Conservation (phyloP, 2,113 vertebrate species). For the Sinocyclocheilus anophthalmus region DNA sequence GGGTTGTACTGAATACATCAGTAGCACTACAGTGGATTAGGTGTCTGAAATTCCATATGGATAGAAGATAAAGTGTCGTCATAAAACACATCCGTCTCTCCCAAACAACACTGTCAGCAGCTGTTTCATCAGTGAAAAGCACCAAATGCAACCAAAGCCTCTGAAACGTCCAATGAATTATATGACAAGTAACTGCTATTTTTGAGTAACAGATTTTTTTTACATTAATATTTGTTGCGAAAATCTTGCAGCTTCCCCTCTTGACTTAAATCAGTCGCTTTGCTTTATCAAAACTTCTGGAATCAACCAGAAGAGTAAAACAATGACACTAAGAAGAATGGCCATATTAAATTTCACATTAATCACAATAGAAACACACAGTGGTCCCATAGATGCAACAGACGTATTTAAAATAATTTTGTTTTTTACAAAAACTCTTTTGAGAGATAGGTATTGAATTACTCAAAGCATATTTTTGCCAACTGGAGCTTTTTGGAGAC, state of each 20-base stretch:
- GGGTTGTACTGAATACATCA: slow-evolving; percentile 58
- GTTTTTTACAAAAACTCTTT: slow-evolving; percentile 27
- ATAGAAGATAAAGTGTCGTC: slow-evolving; percentile 39
- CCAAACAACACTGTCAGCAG: slow-evolving; percentile 42
- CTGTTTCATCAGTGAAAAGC: slow-evolving; percentile 62
- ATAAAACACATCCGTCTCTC: slow-evolving; percentile 33
- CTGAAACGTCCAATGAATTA: background rate
- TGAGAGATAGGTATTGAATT: slow-evolving; percentile 39
- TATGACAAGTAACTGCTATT: slow-evolving; percentile 9
- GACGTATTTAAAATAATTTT: slow-evolving; percentile 10
- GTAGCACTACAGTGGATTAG: slow-evolving; percentile 58
- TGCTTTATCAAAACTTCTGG: slow-evolving; percentile 30
- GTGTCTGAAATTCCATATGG: slow-evolving; percentile 57
- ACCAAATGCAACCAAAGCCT: slow-evolving; percentile 51
- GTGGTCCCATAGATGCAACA: slow-evolving; percentile 34
- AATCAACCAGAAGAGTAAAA: slow-evolving; percentile 42
- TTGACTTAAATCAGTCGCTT: slow-evolving; percentile 10
- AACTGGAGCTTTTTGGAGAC: slow-evolving; percentile 32
- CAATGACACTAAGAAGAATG: slow-evolving; percentile 23
- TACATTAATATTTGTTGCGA: background rate
- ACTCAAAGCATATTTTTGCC: slow-evolving; percentile 50
- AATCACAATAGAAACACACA: slow-evolving; percentile 34
- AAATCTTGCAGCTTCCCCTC: slow-evolving; percentile 14
- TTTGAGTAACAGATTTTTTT: slow-evolving; percentile 1
- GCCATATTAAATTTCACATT: slow-evolving; percentile 41